phyloP scores from a whole-genome alignment of 2,888 invertebrate species.

The Philhelius pedissequus region DNA sequence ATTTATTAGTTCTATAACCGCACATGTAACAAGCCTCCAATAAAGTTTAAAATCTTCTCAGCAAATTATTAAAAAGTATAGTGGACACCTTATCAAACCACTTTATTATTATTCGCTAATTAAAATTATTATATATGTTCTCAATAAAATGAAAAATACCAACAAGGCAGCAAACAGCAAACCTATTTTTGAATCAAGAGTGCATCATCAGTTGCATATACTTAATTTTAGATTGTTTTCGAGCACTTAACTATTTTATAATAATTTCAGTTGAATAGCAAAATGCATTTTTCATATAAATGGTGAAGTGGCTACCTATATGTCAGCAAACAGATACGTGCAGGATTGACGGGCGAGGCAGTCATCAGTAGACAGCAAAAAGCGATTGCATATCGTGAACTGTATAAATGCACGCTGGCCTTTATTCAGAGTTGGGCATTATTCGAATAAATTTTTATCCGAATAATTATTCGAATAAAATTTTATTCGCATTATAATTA shows the following conservation, averaged over 20 bases:
- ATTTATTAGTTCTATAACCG: not conserved
- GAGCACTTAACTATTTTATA: slow-evolving; percentile 30
- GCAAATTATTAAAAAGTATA: not conserved
- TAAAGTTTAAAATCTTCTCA: not conserved
- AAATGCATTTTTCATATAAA: slow-evolving; percentile 28
- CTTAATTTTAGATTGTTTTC: slow-evolving; percentile 11
- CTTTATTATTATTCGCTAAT: not conserved
- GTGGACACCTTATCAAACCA: not conserved
- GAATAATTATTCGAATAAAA: too few relatives aligned
- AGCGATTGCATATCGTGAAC: slow-evolving; percentile 20
- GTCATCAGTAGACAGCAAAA: too few relatives aligned
- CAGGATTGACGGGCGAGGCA: slow-evolving; percentile 4
- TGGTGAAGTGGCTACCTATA: not conserved
- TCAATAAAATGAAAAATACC: slow-evolving; percentile 39
- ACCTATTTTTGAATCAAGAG: slow-evolving; percentile 37
- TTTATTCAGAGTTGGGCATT: too few relatives aligned
- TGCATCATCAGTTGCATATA: slow-evolving; percentile 37
- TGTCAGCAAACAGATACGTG: slow-evolving; percentile 28
- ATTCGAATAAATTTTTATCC: too few relatives aligned
- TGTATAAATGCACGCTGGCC: slow-evolving; percentile 31
- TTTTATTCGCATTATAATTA: too few relatives aligned
- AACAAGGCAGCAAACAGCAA: slow-evolving; percentile 21
- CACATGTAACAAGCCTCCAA: not conserved
- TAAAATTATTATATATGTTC: not conserved
- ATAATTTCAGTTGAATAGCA: slow-evolving; percentile 43